Conservation (phyloP, 92 coral and sea anemone genomes). For the Palythoa grandiflora region DNA sequence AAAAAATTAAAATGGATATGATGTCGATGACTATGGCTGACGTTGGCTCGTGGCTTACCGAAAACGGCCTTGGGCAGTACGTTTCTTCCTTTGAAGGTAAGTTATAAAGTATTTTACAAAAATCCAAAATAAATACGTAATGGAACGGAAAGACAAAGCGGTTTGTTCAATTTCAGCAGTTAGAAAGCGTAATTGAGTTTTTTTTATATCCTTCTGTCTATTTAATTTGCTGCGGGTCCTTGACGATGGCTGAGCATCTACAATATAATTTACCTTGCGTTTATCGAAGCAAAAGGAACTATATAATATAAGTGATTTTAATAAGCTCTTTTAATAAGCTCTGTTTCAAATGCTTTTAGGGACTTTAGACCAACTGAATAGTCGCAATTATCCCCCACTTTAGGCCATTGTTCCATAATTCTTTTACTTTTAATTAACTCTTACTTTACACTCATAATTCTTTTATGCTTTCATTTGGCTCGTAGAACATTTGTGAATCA, state of each 20-base stretch:
- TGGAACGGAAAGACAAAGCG: neutral
- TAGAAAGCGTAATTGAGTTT: neutral
- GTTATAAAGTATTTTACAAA: neutral
- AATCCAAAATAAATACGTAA: constrained; percentile 2
- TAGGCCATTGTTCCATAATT: neutral
- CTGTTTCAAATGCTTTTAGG: neutral
- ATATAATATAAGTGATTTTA: constrained; percentile 2
- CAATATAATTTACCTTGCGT: neutral
- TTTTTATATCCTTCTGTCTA: constrained; percentile 3
- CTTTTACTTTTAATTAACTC: constrained; percentile 15
- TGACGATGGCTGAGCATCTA: neutral
- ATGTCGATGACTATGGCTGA: neutral
- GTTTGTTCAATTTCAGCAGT: neutral
- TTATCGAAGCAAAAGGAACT: neutral
- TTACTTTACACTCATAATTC: neutral
- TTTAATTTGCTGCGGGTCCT: neutral
- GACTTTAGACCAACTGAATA: neutral
- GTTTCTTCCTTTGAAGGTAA: constrained; percentile 8
- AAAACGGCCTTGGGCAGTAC: constrained; percentile 6
- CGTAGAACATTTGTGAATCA: constrained; percentile 4
- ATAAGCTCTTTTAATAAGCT: constrained; percentile 1
- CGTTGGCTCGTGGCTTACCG: neutral
- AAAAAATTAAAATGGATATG: neutral
- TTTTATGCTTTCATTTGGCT: neutral
- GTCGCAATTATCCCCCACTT: neutral